A percentile compares a stretch with the other conserved stretches of the same genome.
phyloP scores from a whole-genome alignment of 2,888 invertebrate species.

The Thymelicus acteon region DNA sequence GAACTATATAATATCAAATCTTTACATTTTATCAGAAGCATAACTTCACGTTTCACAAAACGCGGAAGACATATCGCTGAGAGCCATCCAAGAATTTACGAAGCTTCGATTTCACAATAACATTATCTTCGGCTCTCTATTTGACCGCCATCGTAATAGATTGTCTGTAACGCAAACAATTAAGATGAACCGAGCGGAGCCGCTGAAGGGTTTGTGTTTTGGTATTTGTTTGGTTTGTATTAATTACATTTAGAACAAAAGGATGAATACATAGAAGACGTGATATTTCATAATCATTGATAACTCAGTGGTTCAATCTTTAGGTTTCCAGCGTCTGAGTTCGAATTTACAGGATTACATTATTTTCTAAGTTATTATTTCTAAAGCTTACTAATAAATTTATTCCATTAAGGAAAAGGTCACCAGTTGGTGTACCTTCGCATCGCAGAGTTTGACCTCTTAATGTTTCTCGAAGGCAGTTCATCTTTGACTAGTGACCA shows the following conservation, averaged over 20 bases:
- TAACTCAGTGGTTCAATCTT: no score
- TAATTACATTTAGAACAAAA: background rate
- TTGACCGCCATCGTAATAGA: conserved; percentile 18
- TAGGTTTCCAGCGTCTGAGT: no score
- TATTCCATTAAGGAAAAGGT: no score
- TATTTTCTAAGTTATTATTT: no score
- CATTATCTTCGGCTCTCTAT: conserved; percentile 43
- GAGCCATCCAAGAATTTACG: conserved; percentile 56
- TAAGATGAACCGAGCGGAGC: conserved; percentile 10
- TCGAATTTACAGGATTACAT: no score
- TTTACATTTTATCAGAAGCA: conserved; percentile 44
- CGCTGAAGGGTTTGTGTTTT: conserved; percentile 6
- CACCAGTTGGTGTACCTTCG: no score
- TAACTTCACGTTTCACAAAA: conserved; percentile 56
- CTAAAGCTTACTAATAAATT: no score
- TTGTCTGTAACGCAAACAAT: conserved; percentile 26
- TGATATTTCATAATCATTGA: no score
- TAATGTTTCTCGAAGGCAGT: no score
- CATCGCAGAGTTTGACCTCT: no score
- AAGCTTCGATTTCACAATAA: conserved; percentile 61
- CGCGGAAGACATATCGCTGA: conserved; percentile 55
- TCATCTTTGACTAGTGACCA: no score
- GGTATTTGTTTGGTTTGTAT: conserved; percentile 13
- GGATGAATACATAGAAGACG: no score
- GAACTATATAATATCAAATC: background rate